Evolutionary conservation across 2,888 invertebrate species (phyloP).

Genomic region (Macropis europaea): DNA sequence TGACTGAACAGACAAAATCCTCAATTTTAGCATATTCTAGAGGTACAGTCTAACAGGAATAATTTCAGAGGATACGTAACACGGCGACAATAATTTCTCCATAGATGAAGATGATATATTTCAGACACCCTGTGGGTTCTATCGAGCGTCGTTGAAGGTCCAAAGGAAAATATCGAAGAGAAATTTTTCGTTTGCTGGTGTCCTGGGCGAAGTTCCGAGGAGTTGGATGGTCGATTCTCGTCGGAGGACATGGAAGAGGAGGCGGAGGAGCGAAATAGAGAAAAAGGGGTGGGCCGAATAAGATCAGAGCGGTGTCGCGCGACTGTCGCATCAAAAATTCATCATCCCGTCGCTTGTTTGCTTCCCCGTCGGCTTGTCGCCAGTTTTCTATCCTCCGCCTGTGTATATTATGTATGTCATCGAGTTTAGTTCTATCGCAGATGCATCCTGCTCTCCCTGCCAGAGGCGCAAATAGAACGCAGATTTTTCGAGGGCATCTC

Average conservation of each 20-base stretch:
- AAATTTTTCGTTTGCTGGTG: too few species aligned
- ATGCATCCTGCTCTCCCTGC: constrained; percentile 25
- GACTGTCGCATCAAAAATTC: constrained; percentile 49
- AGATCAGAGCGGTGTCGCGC: constrained; percentile 30
- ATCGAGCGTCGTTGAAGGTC: too few species aligned
- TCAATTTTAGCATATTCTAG: too few species aligned
- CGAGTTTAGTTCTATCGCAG: constrained; percentile 44
- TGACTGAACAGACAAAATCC: too few species aligned
- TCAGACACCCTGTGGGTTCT: too few species aligned
- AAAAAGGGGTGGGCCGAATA: constrained; percentile 12
- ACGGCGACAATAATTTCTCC: too few species aligned
- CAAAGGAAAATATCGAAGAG: too few species aligned
- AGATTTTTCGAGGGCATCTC: constrained; percentile 33
- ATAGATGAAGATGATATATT: too few species aligned
- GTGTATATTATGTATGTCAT: constrained; percentile 58
- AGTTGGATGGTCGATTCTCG: too few species aligned
- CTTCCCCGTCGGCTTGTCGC: constrained; percentile 41
- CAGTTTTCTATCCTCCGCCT: constrained; percentile 47
- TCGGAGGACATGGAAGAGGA: not conserved
- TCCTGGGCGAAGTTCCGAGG: too few species aligned
- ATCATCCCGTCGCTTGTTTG: constrained; percentile 27
- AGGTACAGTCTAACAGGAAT: too few species aligned
- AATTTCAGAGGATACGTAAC: too few species aligned
- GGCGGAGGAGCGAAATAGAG: not conserved
- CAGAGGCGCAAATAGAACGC: constrained; percentile 47